Conservation (phyloP, 2,113 vertebrate genomes). For the Steatornis caripensis region DNA sequence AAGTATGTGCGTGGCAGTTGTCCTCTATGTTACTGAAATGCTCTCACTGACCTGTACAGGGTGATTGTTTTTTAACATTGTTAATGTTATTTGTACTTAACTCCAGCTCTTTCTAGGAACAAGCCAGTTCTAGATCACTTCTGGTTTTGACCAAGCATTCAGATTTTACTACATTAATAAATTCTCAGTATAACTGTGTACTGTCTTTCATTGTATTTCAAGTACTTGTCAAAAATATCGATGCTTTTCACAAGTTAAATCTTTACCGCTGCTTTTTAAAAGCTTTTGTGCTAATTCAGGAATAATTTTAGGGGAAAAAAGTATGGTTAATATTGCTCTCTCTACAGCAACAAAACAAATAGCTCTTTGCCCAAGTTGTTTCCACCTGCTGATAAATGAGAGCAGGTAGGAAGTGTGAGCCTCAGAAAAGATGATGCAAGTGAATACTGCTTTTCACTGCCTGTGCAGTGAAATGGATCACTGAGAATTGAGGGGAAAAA, state of each 20-base stretch:
- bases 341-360: neutral
- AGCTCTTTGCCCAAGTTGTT: neutral
- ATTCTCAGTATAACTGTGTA: neutral
- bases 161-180: neutral
- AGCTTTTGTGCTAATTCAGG: neutral
- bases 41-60: neutral
- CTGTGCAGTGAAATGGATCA: neutral
- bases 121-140: neutral
- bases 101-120: neutral
- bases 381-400: neutral
- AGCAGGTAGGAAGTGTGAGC: neutral
- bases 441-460: neutral
- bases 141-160: neutral
- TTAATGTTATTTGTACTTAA: neutral
- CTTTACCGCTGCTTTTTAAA: neutral
- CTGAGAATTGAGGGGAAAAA: neutral
- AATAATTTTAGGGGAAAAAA: neutral
- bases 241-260: neutral
- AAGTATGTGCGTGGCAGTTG: neutral
- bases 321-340: neutral
- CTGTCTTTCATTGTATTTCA: neutral
- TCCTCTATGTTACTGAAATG: neutral
- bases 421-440: neutral
- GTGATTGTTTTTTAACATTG: neutral
- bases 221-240: neutral